Evolutionary conservation across 2,113 vertebrate species (phyloP), one percentile per base, ranked within the genome.

Genomic region (Elanus axillaris): DNA sequence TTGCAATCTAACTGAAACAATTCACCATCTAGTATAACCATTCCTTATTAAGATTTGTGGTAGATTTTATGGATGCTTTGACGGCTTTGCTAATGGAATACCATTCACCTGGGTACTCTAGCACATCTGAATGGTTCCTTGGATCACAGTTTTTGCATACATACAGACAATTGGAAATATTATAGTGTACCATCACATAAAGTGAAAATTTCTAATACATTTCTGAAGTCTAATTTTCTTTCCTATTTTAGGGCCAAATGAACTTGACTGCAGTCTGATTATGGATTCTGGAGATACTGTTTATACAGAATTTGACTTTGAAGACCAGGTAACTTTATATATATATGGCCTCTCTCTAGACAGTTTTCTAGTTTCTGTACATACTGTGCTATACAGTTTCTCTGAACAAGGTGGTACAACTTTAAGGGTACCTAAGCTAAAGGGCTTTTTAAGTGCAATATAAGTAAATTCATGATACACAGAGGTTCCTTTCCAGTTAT

Each of bases 241-340:
- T 95, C 42, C 17, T 90, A 69, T 95, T 96, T 52, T 98, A 99
- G 99, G 99, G 73, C 96, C 98, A 75, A 98, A 98, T 82, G 99
- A 99, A 91, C 96, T 99, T 76, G 99, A 99, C 52, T 98, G 99
- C 96, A 98, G 97, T 64, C 96, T 99, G 48, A 74, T 98, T 82
- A 97, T 98, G 91, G 99, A 99, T 94, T 96, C 97, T 77, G 98
- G 98, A 96, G 98, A 99, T 74, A 55, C 97, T 64, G 86, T 96
- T 78, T 99, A 99, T 60, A 91, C 97, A 9, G 97, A 98, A 42
- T 98, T 97, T 94, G 99, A 99, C 92, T 98, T 98, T 91, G 98
- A 99, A 85, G 98, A 99, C 67, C 98, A 99, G 99, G 99, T 99
- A 98, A 98, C 96, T 75, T 71, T 66, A 59, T 72, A 18, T 67